Percentiles rank a stretch among this genome's conserved stretches.
These are phyloP conservation scores for Rhabdomys pumilio DNA, from an alignment of 2,797 vertebrate species.

Conservation along the genomic window DNA sequence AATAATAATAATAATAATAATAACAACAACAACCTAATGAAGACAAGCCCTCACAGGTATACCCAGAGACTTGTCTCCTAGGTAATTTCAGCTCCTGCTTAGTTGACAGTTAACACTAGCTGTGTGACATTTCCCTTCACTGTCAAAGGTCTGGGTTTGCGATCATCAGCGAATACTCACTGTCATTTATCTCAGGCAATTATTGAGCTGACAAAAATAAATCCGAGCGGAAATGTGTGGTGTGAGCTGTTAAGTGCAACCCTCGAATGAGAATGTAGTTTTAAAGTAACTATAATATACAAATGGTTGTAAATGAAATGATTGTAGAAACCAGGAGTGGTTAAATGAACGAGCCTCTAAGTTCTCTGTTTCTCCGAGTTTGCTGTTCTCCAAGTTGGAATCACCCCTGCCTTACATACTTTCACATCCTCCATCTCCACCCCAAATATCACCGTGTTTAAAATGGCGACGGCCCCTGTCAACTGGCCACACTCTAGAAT, in stretches of 20 bases:
- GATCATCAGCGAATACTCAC: not conserved
- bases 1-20: no score
- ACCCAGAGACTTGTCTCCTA: not conserved
- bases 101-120: not conserved
- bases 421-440: not conserved
- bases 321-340: not conserved
- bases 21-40: not conserved
- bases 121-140: not conserved
- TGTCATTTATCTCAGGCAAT: not conserved
- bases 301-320: not conserved
- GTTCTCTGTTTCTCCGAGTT: not conserved
- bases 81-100: not conserved
- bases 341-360: not conserved
- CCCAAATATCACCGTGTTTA: not conserved
- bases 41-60: not conserved
- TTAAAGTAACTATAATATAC: not conserved
- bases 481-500: not conserved
- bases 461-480: not conserved
- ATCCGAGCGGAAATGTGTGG: not conserved
- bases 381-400: not conserved
- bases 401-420: not conserved
- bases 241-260: not conserved
- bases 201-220: not conserved
- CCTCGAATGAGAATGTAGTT: not conserved
- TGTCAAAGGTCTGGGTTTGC: not conserved